Evolutionary conservation across 2,888 invertebrate genomes (phyloP).

Genomic region (Mimumesa dahlbomi): DNA sequence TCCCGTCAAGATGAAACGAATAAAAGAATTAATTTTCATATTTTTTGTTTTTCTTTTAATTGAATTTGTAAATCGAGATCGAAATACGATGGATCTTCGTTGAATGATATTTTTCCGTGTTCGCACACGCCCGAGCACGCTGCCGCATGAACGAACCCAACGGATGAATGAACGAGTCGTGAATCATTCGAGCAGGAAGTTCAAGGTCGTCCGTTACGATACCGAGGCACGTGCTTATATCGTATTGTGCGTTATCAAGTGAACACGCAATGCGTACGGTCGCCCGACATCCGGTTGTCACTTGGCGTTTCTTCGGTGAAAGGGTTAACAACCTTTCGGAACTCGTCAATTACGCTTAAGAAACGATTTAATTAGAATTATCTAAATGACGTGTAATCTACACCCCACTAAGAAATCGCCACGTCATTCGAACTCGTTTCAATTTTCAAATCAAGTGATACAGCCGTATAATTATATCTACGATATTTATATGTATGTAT

Average conservation of each 20-base stretch:
- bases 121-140: conserved; percentile 26
- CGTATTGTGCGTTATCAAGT: conserved; percentile 60
- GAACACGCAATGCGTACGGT: conserved; percentile 47
- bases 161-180: conserved; percentile 64
- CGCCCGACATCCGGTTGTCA: conserved; percentile 20
- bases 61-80: too few relatives aligned
- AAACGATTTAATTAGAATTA: too few relatives aligned
- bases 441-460: too few relatives aligned
- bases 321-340: not conserved
- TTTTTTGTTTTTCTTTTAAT: too few relatives aligned
- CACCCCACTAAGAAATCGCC: too few relatives aligned
- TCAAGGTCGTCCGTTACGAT: conserved; percentile 64
- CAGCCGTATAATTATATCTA: too few relatives aligned
- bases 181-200: conserved; percentile 67
- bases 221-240: conserved; percentile 53
- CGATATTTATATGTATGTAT: too few relatives aligned
- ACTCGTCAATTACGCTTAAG: too few relatives aligned
- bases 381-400: too few relatives aligned
- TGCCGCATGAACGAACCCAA: conserved; percentile 48
- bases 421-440: too few relatives aligned
- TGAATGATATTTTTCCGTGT: conserved; percentile 6
- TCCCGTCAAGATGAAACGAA: too few relatives aligned
- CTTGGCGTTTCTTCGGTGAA: not conserved
- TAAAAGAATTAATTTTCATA: too few relatives aligned
- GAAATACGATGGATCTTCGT: not conserved